These are phyloP conservation scores for Carterocephalus palaemon DNA, from an alignment of 2,888 invertebrate genomes.

Conservation along the genomic window DNA sequence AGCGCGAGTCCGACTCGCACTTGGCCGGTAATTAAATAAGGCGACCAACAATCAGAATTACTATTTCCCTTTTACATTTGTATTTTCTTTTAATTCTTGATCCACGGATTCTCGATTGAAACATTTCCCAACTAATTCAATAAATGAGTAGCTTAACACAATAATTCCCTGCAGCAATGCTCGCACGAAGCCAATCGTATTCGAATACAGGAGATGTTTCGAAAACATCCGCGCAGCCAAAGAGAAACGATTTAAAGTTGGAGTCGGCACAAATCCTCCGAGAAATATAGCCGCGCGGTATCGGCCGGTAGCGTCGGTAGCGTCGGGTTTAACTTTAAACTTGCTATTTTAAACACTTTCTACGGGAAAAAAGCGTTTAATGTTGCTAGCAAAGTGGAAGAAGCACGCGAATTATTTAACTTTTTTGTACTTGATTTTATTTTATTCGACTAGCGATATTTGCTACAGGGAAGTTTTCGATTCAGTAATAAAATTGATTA, in stretches of 20 bases:
- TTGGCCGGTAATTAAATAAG: too few relatives aligned
- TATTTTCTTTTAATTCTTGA: too few relatives aligned
- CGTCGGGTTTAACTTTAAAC: constrained; percentile 20
- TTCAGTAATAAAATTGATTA: too few relatives aligned
- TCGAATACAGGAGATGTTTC: constrained; percentile 25
- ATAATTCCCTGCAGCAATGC: constrained; percentile 17
- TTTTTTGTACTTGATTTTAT: too few relatives aligned
- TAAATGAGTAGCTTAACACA: constrained; percentile 9
- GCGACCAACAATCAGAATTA: too few relatives aligned
- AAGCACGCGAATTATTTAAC: not conserved
- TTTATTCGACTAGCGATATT: too few relatives aligned
- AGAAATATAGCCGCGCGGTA: constrained; percentile 25
- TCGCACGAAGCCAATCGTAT: constrained; percentile 22
- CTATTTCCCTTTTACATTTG: too few relatives aligned
- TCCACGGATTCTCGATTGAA: not conserved
- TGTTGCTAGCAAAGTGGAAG: not conserved
- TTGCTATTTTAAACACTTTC: constrained; percentile 23
- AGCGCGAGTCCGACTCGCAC: too few relatives aligned
- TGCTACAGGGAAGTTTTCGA: too few relatives aligned
- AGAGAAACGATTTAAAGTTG: constrained; percentile 24
- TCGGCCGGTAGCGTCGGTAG: constrained; percentile 13
- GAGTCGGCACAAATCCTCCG: constrained; percentile 24
- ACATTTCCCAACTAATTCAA: constrained; percentile 7
- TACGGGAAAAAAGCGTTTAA: constrained; percentile 1
- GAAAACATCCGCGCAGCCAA: constrained; percentile 21